Evolutionary conservation across 2,888 invertebrate genomes (phyloP), one percentile per base, ranked within the genome.

Genomic region (Oscheius onirici): DNA sequence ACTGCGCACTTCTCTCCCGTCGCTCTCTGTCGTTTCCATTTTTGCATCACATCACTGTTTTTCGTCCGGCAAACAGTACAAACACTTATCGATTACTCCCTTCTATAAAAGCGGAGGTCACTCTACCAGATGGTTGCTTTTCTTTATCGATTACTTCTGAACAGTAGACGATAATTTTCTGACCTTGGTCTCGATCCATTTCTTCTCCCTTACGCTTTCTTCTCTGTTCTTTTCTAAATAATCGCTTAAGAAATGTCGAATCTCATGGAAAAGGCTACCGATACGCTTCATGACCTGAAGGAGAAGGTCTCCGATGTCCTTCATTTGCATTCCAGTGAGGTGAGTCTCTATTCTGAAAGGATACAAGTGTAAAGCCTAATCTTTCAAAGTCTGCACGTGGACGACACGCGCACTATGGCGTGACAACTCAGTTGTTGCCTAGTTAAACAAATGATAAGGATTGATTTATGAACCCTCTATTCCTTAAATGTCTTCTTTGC

Each of bases 251-350:
- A 46, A 52, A 61, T 61, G 46, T 61, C 61, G n/a, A 44, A 44
- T 22, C 24, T 72, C 26, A 13, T 73, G 20, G 73, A 60, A 5
- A 73, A 72, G 54, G 41, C 61, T 10, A 54, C 49, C 24, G 72
- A 69, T 26, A 63, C 51, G 51, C 17, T 65, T 15, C 61, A 49
- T 15, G 63, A 28, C 13, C 26, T 69, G 17, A 69, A 61, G 26
- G 69, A 69, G 69, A 69, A 73, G 55, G 55, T 73, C 44, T 61
- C 69, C 34, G 63, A 69, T 15, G 73, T 55, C 20, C 73, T 73
- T n/a, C 61, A 69, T 34, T 24, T 73, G 28, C 41, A 49, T 20
- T 41, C 40, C 40, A 40, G 20, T 5, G 46, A 49, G 49, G 49
- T 49, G 15, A 22, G 55, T 11, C 13, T 24, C 24, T 13, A 8